Conservation (phyloP, 2,113 vertebrate genomes). For the Noctilio leporinus region DNA sequence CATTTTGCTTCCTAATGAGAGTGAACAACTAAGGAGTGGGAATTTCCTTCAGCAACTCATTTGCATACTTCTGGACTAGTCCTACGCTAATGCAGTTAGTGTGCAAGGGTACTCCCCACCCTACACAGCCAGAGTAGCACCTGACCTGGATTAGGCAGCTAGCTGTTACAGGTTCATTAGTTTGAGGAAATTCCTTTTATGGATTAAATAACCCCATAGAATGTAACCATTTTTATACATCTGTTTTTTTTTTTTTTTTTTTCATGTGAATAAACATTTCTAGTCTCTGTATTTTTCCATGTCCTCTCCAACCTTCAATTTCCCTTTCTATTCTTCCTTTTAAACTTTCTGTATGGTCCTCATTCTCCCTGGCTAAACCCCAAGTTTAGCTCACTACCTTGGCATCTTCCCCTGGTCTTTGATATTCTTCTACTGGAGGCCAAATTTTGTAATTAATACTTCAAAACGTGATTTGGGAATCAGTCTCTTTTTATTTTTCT, state of each 20-base stretch:
- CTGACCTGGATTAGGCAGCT: background rate
- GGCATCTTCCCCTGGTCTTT: background rate
- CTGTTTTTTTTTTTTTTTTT: no score
- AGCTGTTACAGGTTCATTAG: background rate
- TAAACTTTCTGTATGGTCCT: background rate
- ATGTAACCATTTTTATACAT: background rate
- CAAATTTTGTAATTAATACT: background rate
- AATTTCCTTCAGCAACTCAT: conserved; percentile 18
- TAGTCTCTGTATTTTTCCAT: background rate
- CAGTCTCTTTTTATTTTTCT: background rate
- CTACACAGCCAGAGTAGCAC: background rate
- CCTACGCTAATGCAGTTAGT: conserved; percentile 3
- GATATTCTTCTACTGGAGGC: background rate
- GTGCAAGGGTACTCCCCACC: background rate
- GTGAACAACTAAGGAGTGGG: background rate
- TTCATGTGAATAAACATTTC: background rate
- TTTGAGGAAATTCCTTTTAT: conserved; percentile 22
- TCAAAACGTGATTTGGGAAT: background rate
- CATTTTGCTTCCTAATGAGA: conserved; percentile 14
- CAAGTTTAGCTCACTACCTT: background rate
- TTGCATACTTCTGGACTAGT: background rate
- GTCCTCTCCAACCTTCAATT: background rate
- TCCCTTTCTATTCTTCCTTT: background rate
- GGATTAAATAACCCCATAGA: background rate
- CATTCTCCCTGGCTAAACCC: background rate